Percentiles rank a stretch among this genome's conserved stretches.
Evolutionary conservation across 1,140 invertebrate genomes (phyloP).

Genomic region (Scaptomyza montana): DNA sequence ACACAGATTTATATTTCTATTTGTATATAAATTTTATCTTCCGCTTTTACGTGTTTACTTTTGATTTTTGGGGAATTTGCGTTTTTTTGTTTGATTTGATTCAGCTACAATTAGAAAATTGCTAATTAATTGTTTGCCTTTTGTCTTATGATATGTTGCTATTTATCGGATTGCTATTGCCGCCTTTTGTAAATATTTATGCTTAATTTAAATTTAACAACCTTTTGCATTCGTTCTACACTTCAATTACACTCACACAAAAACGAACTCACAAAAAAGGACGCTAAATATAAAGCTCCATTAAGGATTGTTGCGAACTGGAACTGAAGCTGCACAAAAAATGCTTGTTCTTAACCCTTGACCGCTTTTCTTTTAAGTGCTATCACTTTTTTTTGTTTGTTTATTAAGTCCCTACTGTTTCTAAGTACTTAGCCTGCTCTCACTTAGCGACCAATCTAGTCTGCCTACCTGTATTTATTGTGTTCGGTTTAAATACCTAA

Average conservation of each 20-base stretch:
- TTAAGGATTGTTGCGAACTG: not conserved
- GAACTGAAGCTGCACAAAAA: conserved; percentile 26
- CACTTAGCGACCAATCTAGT: conserved; percentile 21
- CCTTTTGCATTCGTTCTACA: conserved; percentile 55
- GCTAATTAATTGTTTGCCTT: conserved; percentile 48
- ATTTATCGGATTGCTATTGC: conserved; percentile 55
- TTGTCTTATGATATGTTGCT: conserved; percentile 70
- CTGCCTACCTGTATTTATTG: conserved; percentile 15
- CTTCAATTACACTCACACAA: not conserved
- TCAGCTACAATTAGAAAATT: conserved; percentile 39
- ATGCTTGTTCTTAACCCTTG: conserved; percentile 45
- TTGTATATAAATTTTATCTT: conserved; percentile 10
- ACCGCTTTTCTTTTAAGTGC: conserved; percentile 37
- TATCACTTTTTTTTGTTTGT: conserved; percentile 71
- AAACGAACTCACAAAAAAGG: conserved; percentile 39
- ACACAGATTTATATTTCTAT: conserved; percentile 14
- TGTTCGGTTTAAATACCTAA: conserved; percentile 23
- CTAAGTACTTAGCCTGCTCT: conserved; percentile 14
- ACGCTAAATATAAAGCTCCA: conserved; percentile 33
- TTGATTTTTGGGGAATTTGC: conserved; percentile 6
- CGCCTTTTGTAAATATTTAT: conserved; percentile 76
- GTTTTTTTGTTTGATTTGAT: conserved; percentile 35
- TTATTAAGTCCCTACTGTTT: not conserved
- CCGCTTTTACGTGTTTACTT: conserved; percentile 10
- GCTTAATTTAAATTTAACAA: conserved; percentile 72